Percentiles rank a stretch among this genome's conserved stretches.
Evolutionary conservation across 2,797 vertebrate species (phyloP).

Genomic region (Anguilla marmorata): DNA sequence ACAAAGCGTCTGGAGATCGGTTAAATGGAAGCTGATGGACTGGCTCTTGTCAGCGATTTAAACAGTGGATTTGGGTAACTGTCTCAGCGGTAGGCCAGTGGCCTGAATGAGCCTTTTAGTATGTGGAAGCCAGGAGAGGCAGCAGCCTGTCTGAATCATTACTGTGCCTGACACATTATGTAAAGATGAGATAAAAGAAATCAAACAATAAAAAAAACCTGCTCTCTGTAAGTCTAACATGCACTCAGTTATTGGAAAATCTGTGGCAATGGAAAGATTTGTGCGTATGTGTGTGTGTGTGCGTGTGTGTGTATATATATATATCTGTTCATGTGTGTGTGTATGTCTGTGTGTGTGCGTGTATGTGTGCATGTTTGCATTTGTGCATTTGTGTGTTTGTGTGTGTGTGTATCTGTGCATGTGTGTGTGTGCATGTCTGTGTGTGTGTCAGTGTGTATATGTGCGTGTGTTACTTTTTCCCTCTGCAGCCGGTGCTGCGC

Average conservation of each 20-base stretch:
- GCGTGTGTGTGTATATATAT: neutral
- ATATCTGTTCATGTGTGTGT: neutral
- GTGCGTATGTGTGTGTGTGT: neutral
- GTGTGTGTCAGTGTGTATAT: neutral
- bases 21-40: neutral
- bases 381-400: slow-evolving; percentile 13
- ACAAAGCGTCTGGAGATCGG: neutral
- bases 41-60: neutral
- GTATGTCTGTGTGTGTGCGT: neutral
- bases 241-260: neutral
- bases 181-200: neutral
- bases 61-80: neutral
- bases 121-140: neutral
- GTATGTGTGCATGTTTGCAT: neutral
- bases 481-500: slow-evolving; percentile 20
- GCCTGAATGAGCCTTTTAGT: neutral
- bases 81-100: neutral
- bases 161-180: neutral
- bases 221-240: neutral
- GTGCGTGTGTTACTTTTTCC: slow-evolving; percentile 15
- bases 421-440: slow-evolving; percentile 1
- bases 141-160: neutral
- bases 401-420: neutral
- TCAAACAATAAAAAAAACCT: neutral
- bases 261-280: neutral